Evolutionary conservation across 2,888 invertebrate species (phyloP).

Genomic region (Venustoraphidia nigricollis): DNA sequence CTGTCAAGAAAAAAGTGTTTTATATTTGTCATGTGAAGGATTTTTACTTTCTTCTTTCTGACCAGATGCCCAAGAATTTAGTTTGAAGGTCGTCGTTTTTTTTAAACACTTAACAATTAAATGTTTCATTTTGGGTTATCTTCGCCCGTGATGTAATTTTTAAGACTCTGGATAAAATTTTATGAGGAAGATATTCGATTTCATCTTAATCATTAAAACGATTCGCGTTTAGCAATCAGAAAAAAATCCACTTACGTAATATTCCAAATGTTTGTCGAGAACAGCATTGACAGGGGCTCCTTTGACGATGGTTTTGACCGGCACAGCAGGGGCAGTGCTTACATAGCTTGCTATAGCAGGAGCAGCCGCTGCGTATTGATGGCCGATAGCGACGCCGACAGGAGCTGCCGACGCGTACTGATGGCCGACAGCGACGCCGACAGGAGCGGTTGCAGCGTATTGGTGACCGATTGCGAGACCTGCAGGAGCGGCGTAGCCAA

Average conservation of each 20-base stretch:
- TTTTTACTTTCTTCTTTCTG: too few relatives aligned
- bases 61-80: too few relatives aligned
- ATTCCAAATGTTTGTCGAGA: slow-evolving; percentile 42
- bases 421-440: background rate
- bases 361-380: slow-evolving; percentile 20
- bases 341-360: slow-evolving; percentile 11
- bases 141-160: background rate
- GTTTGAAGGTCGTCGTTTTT: too few relatives aligned
- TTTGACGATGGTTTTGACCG: slow-evolving; percentile 6
- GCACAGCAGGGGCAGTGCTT: slow-evolving; percentile 5
- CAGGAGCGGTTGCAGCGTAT: background rate
- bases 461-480: background rate
- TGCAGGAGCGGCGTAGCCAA: slow-evolving; percentile 1
- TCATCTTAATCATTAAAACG: too few relatives aligned
- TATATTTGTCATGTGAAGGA: too few relatives aligned
- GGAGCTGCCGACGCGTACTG: background rate
- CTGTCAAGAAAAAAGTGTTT: too few relatives aligned
- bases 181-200: too few relatives aligned
- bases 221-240: background rate
- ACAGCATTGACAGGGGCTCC: slow-evolving; percentile 30
- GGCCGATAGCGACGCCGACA: slow-evolving; percentile 15
- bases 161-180: background rate
- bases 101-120: too few relatives aligned
- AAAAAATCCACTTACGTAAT: slow-evolving; percentile 37
- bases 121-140: background rate